Percentiles rank a stretch among this genome's conserved stretches.
These are phyloP conservation scores for Notolabrus celidotus DNA, from an alignment of 2,797 vertebrate species.

Conservation along the genomic window DNA sequence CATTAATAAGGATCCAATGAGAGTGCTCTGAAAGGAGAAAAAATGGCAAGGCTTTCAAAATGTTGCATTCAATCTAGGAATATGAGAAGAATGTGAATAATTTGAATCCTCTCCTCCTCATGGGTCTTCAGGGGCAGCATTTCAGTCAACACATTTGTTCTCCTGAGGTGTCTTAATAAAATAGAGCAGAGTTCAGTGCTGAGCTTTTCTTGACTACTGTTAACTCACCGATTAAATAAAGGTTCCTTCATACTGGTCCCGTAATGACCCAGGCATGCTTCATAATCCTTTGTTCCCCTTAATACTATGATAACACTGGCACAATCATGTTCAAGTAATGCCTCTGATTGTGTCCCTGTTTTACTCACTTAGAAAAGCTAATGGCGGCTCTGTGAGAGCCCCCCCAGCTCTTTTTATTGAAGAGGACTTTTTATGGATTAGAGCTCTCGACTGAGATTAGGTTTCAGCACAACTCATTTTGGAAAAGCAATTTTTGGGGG, in stretches of 20 bases:
- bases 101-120: too few species aligned
- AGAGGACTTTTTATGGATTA: neutral
- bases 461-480: neutral
- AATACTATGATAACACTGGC: neutral
- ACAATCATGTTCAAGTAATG: slow-evolving; percentile 8
- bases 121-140: too few species aligned
- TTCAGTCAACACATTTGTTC: too few species aligned
- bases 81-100: too few species aligned
- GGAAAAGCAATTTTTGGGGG: neutral
- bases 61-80: too few species aligned
- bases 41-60: too few species aligned
- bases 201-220: neutral
- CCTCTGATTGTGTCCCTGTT: slow-evolving; percentile 10
- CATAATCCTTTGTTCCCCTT: neutral
- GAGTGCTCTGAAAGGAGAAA: too few species aligned
- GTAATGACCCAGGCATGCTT: neutral
- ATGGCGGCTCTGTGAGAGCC: neutral
- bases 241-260: neutral
- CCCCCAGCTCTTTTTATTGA: neutral
- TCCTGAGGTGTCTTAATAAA: too few species aligned
- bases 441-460: neutral
- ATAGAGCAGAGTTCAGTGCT: too few species aligned
- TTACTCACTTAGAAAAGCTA: neutral
- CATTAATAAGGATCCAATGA: too few species aligned
- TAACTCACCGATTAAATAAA: neutral